Evolutionary conservation across 2,888 invertebrate species (phyloP).

Genomic region (Pandemis corylana): DNA sequence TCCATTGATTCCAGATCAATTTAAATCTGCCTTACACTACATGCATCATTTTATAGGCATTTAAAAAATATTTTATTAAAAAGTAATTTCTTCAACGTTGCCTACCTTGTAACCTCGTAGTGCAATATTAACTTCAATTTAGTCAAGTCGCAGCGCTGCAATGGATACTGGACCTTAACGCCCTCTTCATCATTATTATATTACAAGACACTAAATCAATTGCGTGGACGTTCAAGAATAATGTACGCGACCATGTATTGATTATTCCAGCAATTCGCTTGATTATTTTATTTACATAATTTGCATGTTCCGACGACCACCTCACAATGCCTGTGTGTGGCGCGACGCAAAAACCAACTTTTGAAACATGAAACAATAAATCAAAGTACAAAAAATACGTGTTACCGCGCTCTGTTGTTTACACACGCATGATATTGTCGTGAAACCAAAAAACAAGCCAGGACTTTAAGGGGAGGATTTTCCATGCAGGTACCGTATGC

Average conservation of each 20-base stretch:
- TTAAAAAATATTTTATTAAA: background rate
- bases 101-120: background rate
- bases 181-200: slow-evolving; percentile 40
- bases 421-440: slow-evolving; percentile 77
- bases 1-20: background rate
- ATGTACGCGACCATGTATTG: slow-evolving; percentile 39
- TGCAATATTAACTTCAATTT: background rate
- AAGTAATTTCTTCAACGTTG: background rate
- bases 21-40: background rate
- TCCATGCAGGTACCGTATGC: background rate
- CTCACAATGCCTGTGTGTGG: slow-evolving; percentile 76
- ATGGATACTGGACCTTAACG: slow-evolving; percentile 36
- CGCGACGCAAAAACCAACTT: slow-evolving; percentile 74
- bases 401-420: slow-evolving; percentile 79
- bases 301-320: slow-evolving; percentile 60
- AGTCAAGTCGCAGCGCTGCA: background rate
- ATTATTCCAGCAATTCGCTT: slow-evolving; percentile 49
- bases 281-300: slow-evolving; percentile 52
- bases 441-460: slow-evolving; percentile 64
- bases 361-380: slow-evolving; percentile 81
- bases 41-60: too few species aligned
- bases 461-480: slow-evolving; percentile 64
- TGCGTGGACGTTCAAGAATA: slow-evolving; percentile 41
- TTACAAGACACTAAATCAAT: slow-evolving; percentile 42
- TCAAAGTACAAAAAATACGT: slow-evolving; percentile 81